Base-by-base conservation (phyloP, 2,888 invertebrate species). In the Opisthograptis luteolata region DNA sequence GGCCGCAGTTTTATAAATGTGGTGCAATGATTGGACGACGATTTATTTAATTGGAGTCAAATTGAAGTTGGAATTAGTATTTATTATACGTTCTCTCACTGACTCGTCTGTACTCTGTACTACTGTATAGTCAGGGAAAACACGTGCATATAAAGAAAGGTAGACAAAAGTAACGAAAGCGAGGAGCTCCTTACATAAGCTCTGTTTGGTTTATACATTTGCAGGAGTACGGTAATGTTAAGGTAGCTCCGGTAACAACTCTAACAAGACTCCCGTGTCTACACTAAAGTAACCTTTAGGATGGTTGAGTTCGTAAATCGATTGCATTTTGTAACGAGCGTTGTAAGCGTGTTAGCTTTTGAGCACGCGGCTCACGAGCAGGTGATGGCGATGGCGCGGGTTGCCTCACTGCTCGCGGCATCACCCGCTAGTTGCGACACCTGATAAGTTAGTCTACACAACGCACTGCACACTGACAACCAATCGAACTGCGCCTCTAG, bases 351-450 rank as follows among this genome's bases (percentile, higher is more conserved):
- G 22, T 31, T 19, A 28, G n/a, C 12, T 28, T 13, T 12, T 8
- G 22, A 22, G 40, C 22, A 22, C 28, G 15, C 15, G 24, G 9
- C 41, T 19, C 39, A 14, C 30, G 25, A 12, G n/a, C 13, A 15
- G 24, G 10, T 12, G 15, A 13, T n/a, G 2, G 25, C 8, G 20
- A 15, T 19, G 45, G 25, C 3, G 12, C 7, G 27, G 36, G 32
- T 52, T 50, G 15, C 28, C 14, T 25, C 46, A 32, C 20, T 7
- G 20, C 24, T 10, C 14, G 30, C 15, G 15, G 31, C 39, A 39
- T 28, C 35, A 43, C 28, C 46, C 15, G 3, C 31, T 12, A 34
- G 35, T 56, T 54, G 34, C 55, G 44, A 34, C 53, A 54, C 49
- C 8, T 2, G n/a, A 20, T 15, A 30, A 31, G 43, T 42, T 37